These are phyloP conservation scores for Myrmecobius fasciatus DNA, from an alignment of 2,113 vertebrate genomes.

Conservation along the genomic window DNA sequence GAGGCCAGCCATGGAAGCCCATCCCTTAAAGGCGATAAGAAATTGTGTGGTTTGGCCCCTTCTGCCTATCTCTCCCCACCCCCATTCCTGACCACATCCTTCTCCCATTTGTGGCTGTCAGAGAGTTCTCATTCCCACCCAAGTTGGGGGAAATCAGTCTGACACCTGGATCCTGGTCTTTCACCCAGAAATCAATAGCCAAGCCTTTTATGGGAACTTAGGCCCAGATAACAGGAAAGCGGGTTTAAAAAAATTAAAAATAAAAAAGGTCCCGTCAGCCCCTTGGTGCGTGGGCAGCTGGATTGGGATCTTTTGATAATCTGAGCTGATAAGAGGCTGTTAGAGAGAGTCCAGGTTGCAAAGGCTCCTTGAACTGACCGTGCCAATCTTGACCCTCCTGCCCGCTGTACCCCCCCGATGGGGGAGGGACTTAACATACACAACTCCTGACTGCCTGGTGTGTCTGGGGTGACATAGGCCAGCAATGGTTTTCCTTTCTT, in stretches of 20 bases:
- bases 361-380: not conserved
- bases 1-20: not conserved
- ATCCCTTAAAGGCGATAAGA: not conserved
- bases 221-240: not conserved
- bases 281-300: conserved; percentile 65
- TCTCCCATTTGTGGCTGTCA: not conserved
- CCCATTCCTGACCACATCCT: not conserved
- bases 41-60: not conserved
- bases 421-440: no score
- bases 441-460: not conserved
- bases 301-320: conserved; percentile 82
- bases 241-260: not conserved
- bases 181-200: conserved; percentile 64
- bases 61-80: not conserved
- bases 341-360: conserved; percentile 33
- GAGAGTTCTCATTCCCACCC: not conserved
- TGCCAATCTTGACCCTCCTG: not conserved
- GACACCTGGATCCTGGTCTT: conserved; percentile 14
- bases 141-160: not conserved
- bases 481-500: not conserved
- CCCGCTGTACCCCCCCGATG: not conserved
- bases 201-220: not conserved
- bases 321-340: conserved; percentile 78
- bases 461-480: not conserved
- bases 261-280: not conserved